Conservation (phyloP, 2,797 vertebrate species). For the Enteromius viviparus region DNA sequence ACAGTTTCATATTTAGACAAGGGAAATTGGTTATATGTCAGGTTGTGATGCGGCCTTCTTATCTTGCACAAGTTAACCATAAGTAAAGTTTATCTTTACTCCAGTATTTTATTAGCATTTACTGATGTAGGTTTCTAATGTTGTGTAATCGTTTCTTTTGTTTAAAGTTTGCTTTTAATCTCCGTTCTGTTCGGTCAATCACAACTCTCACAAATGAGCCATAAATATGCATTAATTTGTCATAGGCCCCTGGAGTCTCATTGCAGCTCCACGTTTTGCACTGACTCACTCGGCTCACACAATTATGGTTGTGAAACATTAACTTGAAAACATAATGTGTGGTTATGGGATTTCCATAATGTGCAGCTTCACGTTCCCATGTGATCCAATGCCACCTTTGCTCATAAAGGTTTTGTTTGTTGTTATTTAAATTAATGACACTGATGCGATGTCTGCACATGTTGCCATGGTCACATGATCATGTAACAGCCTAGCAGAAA, state of each 20-base stretch:
- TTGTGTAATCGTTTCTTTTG: neutral
- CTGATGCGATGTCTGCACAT: neutral
- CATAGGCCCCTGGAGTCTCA: slow-evolving; percentile 5
- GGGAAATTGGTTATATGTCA: neutral
- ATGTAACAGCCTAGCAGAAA: slow-evolving; percentile 30
- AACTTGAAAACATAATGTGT: slow-evolving; percentile 21
- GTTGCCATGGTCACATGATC: slow-evolving; percentile 2
- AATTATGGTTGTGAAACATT: slow-evolving; percentile 39
- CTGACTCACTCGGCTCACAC: neutral
- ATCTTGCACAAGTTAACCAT: neutral
- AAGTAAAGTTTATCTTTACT: slow-evolving; percentile 1
- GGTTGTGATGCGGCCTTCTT: slow-evolving; percentile 9
- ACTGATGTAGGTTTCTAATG: neutral
- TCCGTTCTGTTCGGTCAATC: neutral
- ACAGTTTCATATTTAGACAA: neutral
- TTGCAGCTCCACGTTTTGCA: neutral
- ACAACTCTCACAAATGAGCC: slow-evolving; percentile 1
- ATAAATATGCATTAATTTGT: slow-evolving; percentile 17
- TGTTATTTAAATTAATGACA: slow-evolving; percentile 20
- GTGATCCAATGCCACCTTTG: neutral
- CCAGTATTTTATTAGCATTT: neutral
- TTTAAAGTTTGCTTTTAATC: slow-evolving; percentile 14
- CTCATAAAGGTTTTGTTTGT: neutral
- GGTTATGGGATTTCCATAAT: slow-evolving; percentile 26
- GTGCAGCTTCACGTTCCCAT: neutral